Evolutionary conservation across 2,113 vertebrate genomes (phyloP), one percentile per base, ranked within the genome.

Genomic region (Suncus etruscus): DNA sequence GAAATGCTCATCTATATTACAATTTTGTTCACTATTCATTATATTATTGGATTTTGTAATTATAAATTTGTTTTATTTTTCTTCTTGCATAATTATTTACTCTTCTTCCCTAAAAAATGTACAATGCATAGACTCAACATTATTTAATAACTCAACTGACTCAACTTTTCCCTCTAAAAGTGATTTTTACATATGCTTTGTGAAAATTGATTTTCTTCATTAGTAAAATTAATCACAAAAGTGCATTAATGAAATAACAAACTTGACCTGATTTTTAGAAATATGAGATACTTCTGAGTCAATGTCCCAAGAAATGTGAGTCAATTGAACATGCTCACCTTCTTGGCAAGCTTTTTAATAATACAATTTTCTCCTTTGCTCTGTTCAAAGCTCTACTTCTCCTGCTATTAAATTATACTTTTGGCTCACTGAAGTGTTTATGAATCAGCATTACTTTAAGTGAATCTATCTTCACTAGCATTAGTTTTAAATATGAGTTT

Each of bases 371-470:
- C 61, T 91, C 77, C 50, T 90, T 80, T 90, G 63, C 81, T 88
- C 54, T 73, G 7, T 89, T 96, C 78, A 86, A 51, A 68, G 65
- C 68, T 95, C 50, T 39, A 15, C 78, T 96, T 84, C 73, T 91
- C 24, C 31, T 72, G 77, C 83, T 79, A 78, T 90, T 94, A 95
- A 83, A 95, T 95, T 95, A 92, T 84, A 51, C 79, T 88, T 91
- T 92, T 90, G 93, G 87, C 88, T 92, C 94, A 91, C 65, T 94
- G 90, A 96, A 94, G 90, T 97, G 89, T 95, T 94, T 97, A 95
- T 94, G 91, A 97, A 93, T 95, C 96, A 95, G 92, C 73, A 68
- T 89, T 93, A 82, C 69, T 86, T 81, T 92, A 92, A 96, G 89
- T 87, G 86, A 90, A 81, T 96, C 83, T 92, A 63, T 90, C 90